Conservation (phyloP, 2,888 invertebrate genomes). For the Podotricha telesiphe region DNA sequence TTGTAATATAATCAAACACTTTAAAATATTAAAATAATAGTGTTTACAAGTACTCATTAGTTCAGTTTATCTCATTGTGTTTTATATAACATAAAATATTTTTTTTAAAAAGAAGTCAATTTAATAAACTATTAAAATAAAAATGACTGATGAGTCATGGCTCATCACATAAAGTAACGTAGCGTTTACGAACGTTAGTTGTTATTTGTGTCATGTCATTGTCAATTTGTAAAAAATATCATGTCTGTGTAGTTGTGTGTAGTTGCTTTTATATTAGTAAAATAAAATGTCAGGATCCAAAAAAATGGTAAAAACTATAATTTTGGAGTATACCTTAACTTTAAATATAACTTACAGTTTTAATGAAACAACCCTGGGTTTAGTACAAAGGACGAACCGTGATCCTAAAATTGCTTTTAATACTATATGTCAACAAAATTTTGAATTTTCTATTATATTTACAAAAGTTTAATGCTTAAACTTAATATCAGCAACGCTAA, state of each 20-base stretch:
- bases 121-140: too few species aligned
- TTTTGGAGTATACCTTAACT: neutral
- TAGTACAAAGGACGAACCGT: neutral
- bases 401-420: slow-evolving; percentile 10
- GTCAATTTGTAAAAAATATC: slow-evolving; percentile 50
- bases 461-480: slow-evolving; percentile 26
- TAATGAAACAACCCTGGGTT: neutral
- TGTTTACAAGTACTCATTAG: too few species aligned
- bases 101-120: too few species aligned
- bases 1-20: too few species aligned
- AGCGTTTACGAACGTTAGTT: slow-evolving; percentile 43
- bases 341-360: neutral
- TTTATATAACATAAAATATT: too few species aligned
- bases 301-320: slow-evolving; percentile 69
- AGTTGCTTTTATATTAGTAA: slow-evolving; percentile 49
- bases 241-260: slow-evolving; percentile 63
- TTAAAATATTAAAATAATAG: too few species aligned
- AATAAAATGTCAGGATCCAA: slow-evolving; percentile 74
- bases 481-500: neutral
- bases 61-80: too few species aligned
- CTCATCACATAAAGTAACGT: neutral
- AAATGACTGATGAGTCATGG: neutral
- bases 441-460: slow-evolving; percentile 53
- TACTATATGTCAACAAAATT: slow-evolving; percentile 43
- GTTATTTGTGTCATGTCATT: slow-evolving; percentile 54